Percentiles rank a stretch among this genome's conserved stretches.
Conservation (phyloP, 2,797 vertebrate genomes). For the Sitta carolinensis region DNA sequence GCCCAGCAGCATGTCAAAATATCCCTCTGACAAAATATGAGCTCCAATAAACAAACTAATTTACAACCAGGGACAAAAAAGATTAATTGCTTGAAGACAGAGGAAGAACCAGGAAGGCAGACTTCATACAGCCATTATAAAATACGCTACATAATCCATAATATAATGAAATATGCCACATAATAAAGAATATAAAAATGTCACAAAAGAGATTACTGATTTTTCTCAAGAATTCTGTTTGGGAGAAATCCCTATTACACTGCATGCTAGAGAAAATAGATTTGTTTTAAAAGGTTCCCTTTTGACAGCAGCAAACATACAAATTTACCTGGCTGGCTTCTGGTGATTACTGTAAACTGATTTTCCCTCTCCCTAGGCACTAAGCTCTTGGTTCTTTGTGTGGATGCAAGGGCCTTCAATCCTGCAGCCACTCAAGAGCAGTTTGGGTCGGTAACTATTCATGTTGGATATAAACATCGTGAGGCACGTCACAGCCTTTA, state of each 20-base stretch:
- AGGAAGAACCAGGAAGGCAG: slow-evolving; percentile 49
- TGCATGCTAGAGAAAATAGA: background rate
- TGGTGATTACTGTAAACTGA: slow-evolving; percentile 16
- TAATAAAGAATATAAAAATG: slow-evolving; percentile 23
- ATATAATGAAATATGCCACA: background rate
- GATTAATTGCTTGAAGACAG: slow-evolving; percentile 45
- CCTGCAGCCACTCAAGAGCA: background rate
- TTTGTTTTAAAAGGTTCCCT: slow-evolving; percentile 37
- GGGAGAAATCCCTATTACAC: slow-evolving; percentile 14
- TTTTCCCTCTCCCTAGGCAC: slow-evolving; percentile 2
- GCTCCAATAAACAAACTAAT: slow-evolving; percentile 58
- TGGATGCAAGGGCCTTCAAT: background rate
- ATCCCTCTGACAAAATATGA: slow-evolving; percentile 48
- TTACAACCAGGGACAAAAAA: slow-evolving; percentile 56
- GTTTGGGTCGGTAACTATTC: background rate
- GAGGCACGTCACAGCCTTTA: background rate
- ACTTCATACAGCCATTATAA: slow-evolving; percentile 46
- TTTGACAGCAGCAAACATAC: background rate
- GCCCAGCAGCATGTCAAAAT: slow-evolving; percentile 41
- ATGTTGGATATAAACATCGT: background rate
- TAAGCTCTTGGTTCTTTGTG: background rate
- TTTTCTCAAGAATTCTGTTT: slow-evolving; percentile 32
- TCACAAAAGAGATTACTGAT: slow-evolving; percentile 48
- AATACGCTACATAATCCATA: background rate
- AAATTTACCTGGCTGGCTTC: slow-evolving; percentile 8